Evolutionary conservation across 2,888 invertebrate genomes (phyloP), one percentile per base, ranked within the genome.

Genomic region (Heliconius aoede): DNA sequence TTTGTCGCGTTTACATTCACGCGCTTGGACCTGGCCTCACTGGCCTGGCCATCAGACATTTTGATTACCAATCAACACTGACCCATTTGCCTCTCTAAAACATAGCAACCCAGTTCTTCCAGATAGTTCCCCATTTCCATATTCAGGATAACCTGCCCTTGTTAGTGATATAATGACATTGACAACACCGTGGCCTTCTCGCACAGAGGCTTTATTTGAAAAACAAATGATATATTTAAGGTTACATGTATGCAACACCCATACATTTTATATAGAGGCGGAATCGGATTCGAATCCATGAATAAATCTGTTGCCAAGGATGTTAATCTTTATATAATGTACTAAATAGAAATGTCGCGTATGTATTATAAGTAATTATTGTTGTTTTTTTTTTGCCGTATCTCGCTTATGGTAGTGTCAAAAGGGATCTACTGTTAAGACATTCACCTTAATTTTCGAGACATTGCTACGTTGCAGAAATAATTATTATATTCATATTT

Each of bases 121-220:
- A 89, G 87, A 89, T 84, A 84, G 84, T 87, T 89, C 87, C 67
- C 84, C 72, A 78, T 85, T 80, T 81, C 77, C 84, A 89, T 86
- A 84, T 83, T 86, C 82, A 82, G 80, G 80, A 84, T 83, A 80
- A 80, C 36, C 58, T 85, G 84, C 84, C 87, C 80, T 80, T 81
- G 78, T 73, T 60, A 55, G 21, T 67, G 73, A 87, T 77, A 78
- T 78, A 81, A 81, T 79, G 80, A 81, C 79, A 81, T 80, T 80
- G 80, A 62, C 74, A 82, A 83, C 82, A 55, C 69, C 78, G 46
- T 73, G 77, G 77, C 81, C 80, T 80, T 81, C 77, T 55, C n/a
- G 36, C 73, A 69, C 71, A 68, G 36, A 55, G 62, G 65, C 69
- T 74, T 79, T 69, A 82, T 80, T 82, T 82, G 81, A 79, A 80